Base-by-base conservation (phyloP, 2,888 invertebrate species). In the Adelognathus sp. region DNA sequence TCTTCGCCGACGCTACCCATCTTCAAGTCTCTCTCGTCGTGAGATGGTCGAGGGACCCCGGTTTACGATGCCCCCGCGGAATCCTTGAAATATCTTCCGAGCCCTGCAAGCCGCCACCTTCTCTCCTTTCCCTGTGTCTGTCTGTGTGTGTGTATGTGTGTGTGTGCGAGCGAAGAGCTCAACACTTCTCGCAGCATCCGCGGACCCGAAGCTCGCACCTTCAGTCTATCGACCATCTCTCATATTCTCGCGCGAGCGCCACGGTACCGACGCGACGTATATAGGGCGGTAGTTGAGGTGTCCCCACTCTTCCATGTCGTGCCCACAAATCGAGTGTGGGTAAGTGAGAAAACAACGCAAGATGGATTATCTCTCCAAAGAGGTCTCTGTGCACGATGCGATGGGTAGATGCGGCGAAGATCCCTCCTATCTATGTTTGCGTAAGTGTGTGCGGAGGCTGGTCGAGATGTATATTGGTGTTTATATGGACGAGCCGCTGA, bases 1-100 rank as follows among this genome's bases (percentile, higher is more conserved):
- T 81, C 83, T 83, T 83, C 73, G 83, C 83, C 83, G 83, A 83
- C 83, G 83, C 83, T 82, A 82, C 81, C 78, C 80, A 81, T 80
- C 80, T 80, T 80, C 73, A 56, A 79, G 56, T 18, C 39, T 52
- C 54, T 61, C 39, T 63, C 75, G 54, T 31, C 41, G 63, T 69
- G 60, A 69, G 70, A 36, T 70, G 63, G 67, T 52, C 71, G 56
- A 16, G 58, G 64, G 58, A 39, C 54, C 52, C 70, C 74, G 78
- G 80, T 80, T 83, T 83, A 83, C 81, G 82, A 83, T 77, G 72
- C 78, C 79, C 78, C 79, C 79, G 71, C 52, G 78, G 81, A 83
- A 83, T 83, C 81, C 81, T 83, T 83, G 80, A 83, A 83, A 83
- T 82, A 80, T 75, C 81, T 77, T 66, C 36, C 52, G 33, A 58